Percentiles rank a stretch among this genome's conserved stretches.
These are phyloP conservation scores for Acanthopagrus latus DNA, from an alignment of 2,797 vertebrate species.

Conservation along the genomic window DNA sequence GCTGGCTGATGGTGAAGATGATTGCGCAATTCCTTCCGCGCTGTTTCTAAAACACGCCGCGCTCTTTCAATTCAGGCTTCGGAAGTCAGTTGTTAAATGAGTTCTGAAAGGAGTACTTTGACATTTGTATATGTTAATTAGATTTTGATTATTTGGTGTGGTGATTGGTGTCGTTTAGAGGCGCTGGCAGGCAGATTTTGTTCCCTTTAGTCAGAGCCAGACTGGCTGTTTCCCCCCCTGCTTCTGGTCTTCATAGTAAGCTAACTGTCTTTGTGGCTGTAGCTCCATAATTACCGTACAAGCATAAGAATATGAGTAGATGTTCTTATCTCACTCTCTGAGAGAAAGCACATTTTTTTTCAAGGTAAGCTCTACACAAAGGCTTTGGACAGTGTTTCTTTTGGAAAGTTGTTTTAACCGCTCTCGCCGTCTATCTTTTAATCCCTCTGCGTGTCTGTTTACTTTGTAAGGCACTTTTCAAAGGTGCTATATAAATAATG, in stretches of 20 bases:
- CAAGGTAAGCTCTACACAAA: not conserved
- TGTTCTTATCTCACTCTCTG: not conserved
- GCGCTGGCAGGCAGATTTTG: too few species aligned
- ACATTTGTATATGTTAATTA: not conserved
- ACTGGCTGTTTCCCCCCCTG: not conserved
- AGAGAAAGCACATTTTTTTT: not conserved
- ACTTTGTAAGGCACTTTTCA: constrained; percentile 12
- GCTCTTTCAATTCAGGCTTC: not conserved
- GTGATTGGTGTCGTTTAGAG: too few species aligned
- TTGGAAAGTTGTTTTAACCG: not conserved
- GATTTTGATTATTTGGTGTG: not conserved
- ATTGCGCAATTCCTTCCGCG: not conserved
- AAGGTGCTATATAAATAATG: constrained; percentile 4
- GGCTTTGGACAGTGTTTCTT: not conserved
- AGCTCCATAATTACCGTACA: not conserved
- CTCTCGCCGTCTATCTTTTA: not conserved
- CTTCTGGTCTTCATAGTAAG: not conserved
- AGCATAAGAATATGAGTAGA: too few species aligned
- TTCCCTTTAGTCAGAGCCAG: not conserved
- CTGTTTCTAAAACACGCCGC: not conserved
- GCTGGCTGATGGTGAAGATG: not conserved
- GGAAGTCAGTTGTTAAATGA: not conserved
- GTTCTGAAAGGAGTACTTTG: not conserved
- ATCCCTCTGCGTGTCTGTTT: constrained; percentile 9
- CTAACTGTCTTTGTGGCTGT: not conserved